Conservation (phyloP, 2,797 vertebrate species). For the Brachyalestes nurse region DNA sequence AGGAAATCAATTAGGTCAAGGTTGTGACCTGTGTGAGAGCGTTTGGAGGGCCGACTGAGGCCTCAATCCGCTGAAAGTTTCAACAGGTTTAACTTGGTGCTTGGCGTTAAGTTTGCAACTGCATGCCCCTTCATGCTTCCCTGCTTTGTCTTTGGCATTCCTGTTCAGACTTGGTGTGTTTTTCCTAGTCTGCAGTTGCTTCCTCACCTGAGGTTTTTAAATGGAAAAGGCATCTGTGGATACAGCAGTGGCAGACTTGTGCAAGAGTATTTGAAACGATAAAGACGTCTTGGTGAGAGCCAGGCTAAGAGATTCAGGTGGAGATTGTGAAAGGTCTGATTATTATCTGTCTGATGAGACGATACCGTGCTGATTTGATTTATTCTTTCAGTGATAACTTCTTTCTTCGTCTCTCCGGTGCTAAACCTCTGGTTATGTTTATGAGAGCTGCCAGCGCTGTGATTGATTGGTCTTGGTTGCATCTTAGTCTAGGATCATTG, state of each 20-base stretch:
- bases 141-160: conserved; percentile 66
- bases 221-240: conserved; percentile 39
- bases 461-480: conserved; percentile 1
- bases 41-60: conserved; percentile 50
- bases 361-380: conserved; percentile 14
- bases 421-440: background rate
- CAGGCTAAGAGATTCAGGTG: conserved; percentile 24
- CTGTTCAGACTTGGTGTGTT: conserved; percentile 65
- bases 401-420: background rate
- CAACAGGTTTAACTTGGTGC: conserved; percentile 51
- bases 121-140: conserved; percentile 67
- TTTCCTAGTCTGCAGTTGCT: conserved; percentile 61
- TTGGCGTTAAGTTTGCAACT: conserved; percentile 23
- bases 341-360: background rate
- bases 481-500: background rate
- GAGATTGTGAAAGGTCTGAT: conserved; percentile 22
- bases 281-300: conserved; percentile 47
- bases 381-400: background rate
- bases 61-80: conserved; percentile 68
- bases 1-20: conserved; percentile 57
- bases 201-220: conserved; percentile 40
- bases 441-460: background rate
- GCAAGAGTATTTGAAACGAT: conserved; percentile 46
- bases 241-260: conserved; percentile 45
- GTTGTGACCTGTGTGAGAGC: conserved; percentile 29